Percentiles rank a stretch among this genome's conserved stretches.
Conservation (phyloP, 2,888 invertebrate genomes). For the Lysandra coridon region DNA sequence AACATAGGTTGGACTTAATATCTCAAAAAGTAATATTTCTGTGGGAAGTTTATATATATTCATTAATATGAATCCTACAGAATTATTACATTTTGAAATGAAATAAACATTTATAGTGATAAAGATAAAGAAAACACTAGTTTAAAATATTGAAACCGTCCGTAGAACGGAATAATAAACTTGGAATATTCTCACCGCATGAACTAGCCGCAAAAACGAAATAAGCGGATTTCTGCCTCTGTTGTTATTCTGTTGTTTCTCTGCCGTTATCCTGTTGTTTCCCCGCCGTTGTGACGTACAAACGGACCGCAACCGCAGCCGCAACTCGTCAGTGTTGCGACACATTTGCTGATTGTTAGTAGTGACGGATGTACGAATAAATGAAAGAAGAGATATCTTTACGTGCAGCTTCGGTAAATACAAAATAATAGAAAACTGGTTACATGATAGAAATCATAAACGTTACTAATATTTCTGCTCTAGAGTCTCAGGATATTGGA, state of each 20-base stretch:
- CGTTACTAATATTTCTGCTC: too few relatives aligned
- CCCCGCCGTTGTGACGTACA: constrained; percentile 15
- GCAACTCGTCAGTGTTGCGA: neutral
- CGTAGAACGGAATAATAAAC: neutral
- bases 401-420: neutral
- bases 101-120: too few relatives aligned
- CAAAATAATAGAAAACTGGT: neutral
- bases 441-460: too few relatives aligned
- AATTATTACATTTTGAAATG: too few relatives aligned
- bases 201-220: constrained; percentile 17
- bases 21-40: too few relatives aligned
- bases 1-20: too few relatives aligned
- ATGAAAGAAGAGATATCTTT: neutral
- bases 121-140: neutral
- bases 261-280: neutral
- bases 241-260: constrained; percentile 1
- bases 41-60: too few relatives aligned
- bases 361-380: neutral
- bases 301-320: constrained; percentile 12
- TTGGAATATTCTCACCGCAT: neutral
- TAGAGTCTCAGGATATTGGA: too few relatives aligned
- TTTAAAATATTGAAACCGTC: neutral
- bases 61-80: too few relatives aligned
- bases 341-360: constrained; percentile 15
- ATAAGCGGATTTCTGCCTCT: constrained; percentile 23